Base-by-base conservation (phyloP, 2,797 vertebrate genomes). In the Rhinichthys osculus region DNA sequence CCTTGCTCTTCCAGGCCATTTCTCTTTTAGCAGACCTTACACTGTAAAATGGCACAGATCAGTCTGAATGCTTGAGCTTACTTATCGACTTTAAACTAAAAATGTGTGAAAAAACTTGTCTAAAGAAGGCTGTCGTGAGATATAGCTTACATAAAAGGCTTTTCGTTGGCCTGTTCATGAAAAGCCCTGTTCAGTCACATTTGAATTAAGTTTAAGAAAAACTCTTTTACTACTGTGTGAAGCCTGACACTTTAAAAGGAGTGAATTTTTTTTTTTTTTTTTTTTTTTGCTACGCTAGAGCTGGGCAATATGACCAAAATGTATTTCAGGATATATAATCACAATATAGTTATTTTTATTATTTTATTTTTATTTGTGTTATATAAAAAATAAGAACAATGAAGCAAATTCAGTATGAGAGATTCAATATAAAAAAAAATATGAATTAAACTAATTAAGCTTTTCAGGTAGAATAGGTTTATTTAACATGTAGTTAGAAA, bases 1-100 rank as follows among this genome's bases (percentile, higher is more conserved):
- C 71, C 30, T 84, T 87, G 76, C 33, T n/a, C 81, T 62, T 57
- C 33, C 23, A 76, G 59, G 62, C 62, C 82, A 76, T 83, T 67
- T 77, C 42, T 40, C 33, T 81, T 81, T 50, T 66, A 64, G 62
- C 23, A 67, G 42, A 67, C 76, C 76, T 62, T 78, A 40, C 23
- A 52, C 4, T 77, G 23, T 67, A 67, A 67, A 76, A 83, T 67
- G 33, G 23, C 14, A 76, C 42, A 67, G 33, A 83, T 35, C 21
- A 9, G 27, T 76, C 6, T 27, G 30, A 38, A 76, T 67, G 76
- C 59, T 50, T 33, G 30, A 33, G 82, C 72, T 83, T 76, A 40
- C 66, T 38, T 54, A 70, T 81, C 21, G 23, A 40, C 47, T 40
- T 81, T 52, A 67, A 38, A 50, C 59, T 21, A 50, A 83, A 74